Percentiles rank a stretch among this genome's conserved stretches.
phyloP scores from a whole-genome alignment of 1,140 invertebrate genomes.

The Stenopsyche tienmushanensis region DNA sequence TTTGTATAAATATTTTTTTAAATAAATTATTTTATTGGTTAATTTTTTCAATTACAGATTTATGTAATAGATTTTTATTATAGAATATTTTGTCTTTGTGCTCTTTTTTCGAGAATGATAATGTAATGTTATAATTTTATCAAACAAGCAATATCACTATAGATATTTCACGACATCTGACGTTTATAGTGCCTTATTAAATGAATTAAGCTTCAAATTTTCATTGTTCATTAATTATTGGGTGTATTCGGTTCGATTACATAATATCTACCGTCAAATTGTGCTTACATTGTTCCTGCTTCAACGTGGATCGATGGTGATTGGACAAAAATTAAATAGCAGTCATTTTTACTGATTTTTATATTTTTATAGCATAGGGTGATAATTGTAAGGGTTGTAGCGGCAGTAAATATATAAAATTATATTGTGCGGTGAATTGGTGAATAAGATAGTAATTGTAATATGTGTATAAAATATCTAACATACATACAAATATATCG shows the following conservation, averaged over 20 bases:
- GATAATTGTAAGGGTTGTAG: not conserved
- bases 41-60: no score
- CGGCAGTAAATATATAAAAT: not conserved
- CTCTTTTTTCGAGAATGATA: no score
- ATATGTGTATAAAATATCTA: not conserved
- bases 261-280: no score
- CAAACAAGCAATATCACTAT: no score
- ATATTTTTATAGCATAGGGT: slow-evolving; percentile 1
- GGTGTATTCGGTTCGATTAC: not conserved
- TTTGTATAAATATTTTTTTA: no score
- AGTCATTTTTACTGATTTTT: slow-evolving; percentile 5
- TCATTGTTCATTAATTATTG: not conserved
- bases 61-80: no score
- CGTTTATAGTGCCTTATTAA: not conserved
- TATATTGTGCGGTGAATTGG: not conserved
- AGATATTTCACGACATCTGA: not conserved
- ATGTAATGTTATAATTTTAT: no score
- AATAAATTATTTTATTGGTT: no score
- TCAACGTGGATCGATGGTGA: not conserved
- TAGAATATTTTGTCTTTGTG: no score
- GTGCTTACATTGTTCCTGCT: not conserved
- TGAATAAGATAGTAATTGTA: not conserved
- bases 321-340: not conserved
- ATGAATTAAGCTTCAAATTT: not conserved
- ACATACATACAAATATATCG: no score